Evolutionary conservation across 2,888 invertebrate species (phyloP), one percentile per base, ranked within the genome.

Genomic region (Capitulum mitella): DNA sequence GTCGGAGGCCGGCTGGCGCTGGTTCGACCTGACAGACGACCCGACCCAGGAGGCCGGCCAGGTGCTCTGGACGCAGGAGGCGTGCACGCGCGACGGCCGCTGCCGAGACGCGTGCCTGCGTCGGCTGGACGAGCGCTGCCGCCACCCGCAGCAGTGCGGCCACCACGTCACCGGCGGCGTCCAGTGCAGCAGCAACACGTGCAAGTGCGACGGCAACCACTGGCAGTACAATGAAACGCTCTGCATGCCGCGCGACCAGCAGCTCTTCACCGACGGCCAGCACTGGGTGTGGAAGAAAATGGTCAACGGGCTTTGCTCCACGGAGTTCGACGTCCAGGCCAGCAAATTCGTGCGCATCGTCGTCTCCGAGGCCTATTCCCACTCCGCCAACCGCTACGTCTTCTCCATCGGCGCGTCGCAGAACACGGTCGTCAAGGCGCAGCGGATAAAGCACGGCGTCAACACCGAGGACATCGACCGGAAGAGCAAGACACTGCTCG

Each of bases 81-180:
- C 58, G n/a, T 58, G 58, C 58, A 29, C 29, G n/a, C 58, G 58
- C n/a, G 58, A 58, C 58, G 58, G 58, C 29, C 58, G 58, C 58
- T 58, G 58, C 58, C 58, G 58, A 12, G 58, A 58, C 58, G 10
- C 58, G n/a, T 58, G 58, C 29, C 58, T 58, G 58, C 58, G 58
- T 10, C 58, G n/a, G 1, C 58, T 58, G 29, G 58, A 3, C n/a
- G n/a, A 58, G 58, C 3, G 10, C 58, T 58, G 58, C 29, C 58
- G 58, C 10, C 58, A 58, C 58, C 1, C 58, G 12, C n/a, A 58
- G n/a, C 58, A 58, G 58, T 58, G 58, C 12, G n/a, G 29, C 12
- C 58, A n/a, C n/a, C 29, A 10, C 58, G 58, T 58, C 58, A n/a
- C 58, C 29, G 58, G 58, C n/a, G 29, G 10, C 29, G 29, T 29